Conservation (phyloP, 2,113 vertebrate species). For the Rhynchopsitta pachyrhyncha region DNA sequence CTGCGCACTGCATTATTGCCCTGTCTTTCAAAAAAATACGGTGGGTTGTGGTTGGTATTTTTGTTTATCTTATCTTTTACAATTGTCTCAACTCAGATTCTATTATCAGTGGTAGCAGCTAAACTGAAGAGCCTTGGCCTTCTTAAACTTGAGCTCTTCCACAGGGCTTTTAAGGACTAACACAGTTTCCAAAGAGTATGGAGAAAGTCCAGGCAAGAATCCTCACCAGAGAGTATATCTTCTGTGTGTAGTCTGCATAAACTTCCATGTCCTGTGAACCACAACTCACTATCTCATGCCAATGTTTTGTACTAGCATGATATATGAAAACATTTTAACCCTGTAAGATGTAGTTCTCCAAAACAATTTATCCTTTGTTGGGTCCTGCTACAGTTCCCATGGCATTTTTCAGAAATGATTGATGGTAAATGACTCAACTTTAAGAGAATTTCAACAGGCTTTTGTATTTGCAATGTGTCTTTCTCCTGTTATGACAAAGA, state of each 20-base stretch:
- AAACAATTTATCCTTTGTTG: not conserved
- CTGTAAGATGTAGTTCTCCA: not conserved
- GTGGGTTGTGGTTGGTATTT: not conserved
- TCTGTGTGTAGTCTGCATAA: not conserved
- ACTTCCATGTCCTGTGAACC: accelerated
- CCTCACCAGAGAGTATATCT: not conserved
- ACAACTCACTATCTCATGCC: not conserved
- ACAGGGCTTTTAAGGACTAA: not conserved
- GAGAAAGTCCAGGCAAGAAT: not conserved
- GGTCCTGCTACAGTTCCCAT: not conserved
- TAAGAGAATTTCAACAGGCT: not conserved
- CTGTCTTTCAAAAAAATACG: not conserved
- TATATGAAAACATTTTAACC: not conserved
- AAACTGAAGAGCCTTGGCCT: not conserved
- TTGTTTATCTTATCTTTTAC: not conserved
- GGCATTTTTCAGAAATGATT: not conserved
- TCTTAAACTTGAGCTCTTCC: accelerated
- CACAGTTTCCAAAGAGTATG: not conserved
- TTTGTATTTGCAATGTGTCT: not conserved
- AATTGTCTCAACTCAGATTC: not conserved
- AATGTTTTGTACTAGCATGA: not conserved
- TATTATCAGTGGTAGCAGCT: not conserved
- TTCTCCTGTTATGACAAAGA: not conserved
- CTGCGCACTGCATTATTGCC: no score
- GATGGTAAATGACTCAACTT: not conserved